Percentiles rank a stretch among this genome's conserved stretches.
phyloP scores from a whole-genome alignment of 2,888 invertebrate genomes.

The Cephalotes varians region DNA sequence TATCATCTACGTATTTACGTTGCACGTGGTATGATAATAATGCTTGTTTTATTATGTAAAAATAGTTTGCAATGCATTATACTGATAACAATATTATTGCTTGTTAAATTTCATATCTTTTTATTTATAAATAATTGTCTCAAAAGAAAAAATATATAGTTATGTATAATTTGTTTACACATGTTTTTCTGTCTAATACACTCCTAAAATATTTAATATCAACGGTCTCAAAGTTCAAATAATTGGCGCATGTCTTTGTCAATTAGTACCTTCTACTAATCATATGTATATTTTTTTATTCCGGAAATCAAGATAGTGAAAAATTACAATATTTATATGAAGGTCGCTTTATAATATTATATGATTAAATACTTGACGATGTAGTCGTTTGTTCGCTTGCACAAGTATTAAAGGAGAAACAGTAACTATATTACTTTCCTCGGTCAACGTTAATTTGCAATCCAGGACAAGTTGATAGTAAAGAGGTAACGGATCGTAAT shows the following conservation, averaged over 20 bases:
- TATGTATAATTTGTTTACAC: not conserved
- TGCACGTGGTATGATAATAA: constrained; percentile 68
- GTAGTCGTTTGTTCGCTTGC: not conserved
- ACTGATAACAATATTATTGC: not conserved
- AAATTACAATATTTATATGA: constrained; percentile 25
- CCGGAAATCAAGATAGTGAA: not conserved
- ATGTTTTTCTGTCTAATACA: not conserved
- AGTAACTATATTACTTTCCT: not conserved
- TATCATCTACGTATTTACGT: constrained; percentile 47
- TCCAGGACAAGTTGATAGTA: constrained; percentile 37
- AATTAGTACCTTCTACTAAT: not conserved
- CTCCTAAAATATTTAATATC: not conserved
- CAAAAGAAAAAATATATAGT: not conserved
- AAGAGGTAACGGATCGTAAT: constrained; percentile 48
- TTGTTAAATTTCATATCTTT: not conserved
- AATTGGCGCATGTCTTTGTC: constrained; percentile 10
- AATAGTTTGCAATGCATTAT: too few species aligned
- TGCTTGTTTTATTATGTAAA: constrained; percentile 71
- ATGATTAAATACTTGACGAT: constrained; percentile 3
- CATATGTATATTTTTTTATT: not conserved
- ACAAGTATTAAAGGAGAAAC: not conserved
- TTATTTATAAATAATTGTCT: not conserved
- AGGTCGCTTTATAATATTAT: constrained; percentile 16
- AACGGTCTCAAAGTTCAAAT: not conserved
- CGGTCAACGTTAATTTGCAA: constrained; percentile 37